A percentile compares a stretch with the other conserved stretches of the same genome.
These are phyloP conservation scores for Myanophis thanlyinensis DNA, from an alignment of 2,113 vertebrate species.

Conservation along the genomic window DNA sequence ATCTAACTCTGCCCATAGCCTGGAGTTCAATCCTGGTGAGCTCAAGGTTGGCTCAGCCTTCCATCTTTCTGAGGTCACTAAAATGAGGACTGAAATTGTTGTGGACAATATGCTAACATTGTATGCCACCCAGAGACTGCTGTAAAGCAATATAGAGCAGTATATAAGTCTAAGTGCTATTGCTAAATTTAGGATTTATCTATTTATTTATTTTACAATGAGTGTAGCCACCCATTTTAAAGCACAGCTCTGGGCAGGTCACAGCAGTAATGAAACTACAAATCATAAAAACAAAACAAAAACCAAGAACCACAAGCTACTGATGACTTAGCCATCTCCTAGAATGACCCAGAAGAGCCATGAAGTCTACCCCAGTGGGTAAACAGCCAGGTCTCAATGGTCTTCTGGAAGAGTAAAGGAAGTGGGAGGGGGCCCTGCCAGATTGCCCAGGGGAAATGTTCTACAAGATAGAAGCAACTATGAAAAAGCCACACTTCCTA, in stretches of 20 bases:
- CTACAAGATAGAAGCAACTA: background rate
- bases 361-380: background rate
- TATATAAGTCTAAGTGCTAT: too few species aligned
- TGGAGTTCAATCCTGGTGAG: too few species aligned
- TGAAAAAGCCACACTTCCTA: background rate
- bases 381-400: background rate
- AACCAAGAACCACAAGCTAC: background rate
- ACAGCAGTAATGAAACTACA: background rate
- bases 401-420: background rate
- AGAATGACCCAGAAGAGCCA: background rate
- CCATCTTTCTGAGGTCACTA: too few species aligned
- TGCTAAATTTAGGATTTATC: background rate
- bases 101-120: too few species aligned
- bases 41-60: too few species aligned
- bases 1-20: too few species aligned
- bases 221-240: background rate
- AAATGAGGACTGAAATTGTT: too few species aligned
- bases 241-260: background rate
- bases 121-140: too few species aligned
- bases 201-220: background rate
- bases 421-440: accelerated
- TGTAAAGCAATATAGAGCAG: too few species aligned
- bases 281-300: background rate
- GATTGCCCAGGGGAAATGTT: background rate
- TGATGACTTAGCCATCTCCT: background rate